These are phyloP conservation scores for Aplysina aerophoba DNA, from an alignment of 37 sponge, comb jelly and placozoan species.

Conservation along the genomic window DNA sequence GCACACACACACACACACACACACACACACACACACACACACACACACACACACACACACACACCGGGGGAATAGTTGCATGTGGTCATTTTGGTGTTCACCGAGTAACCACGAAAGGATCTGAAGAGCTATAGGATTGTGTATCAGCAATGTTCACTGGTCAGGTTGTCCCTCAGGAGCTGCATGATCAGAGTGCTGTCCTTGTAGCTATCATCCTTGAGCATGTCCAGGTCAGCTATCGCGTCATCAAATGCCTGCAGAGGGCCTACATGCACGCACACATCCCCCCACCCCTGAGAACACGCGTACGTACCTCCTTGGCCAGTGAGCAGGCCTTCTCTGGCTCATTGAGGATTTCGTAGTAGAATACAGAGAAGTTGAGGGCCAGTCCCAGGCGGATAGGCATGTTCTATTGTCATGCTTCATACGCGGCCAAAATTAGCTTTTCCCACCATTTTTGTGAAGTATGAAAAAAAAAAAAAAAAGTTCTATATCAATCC, in stretches of 20 bases:
- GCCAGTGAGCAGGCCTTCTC: constrained; percentile 87
- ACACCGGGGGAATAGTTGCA: no score
- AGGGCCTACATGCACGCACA: background rate
- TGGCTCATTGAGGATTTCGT: constrained; percentile 72
- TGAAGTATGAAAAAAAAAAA: no score
- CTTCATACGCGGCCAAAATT: no score
- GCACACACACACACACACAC: constrained; percentile 34
- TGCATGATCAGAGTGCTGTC: constrained; percentile 86
- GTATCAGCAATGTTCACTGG: no score
- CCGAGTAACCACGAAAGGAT: no score
- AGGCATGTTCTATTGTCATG: no score
- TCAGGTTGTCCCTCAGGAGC: constrained; percentile 80
- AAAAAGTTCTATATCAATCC: no score
- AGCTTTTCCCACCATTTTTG: no score
- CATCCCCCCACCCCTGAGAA: background rate
- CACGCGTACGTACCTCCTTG: constrained; percentile 54
- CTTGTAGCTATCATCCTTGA: constrained; percentile 60
- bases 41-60: constrained; percentile 39
- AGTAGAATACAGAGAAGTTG: constrained; percentile 89
- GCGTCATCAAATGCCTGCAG: constrained; percentile 72
- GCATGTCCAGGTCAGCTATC: constrained; percentile 55
- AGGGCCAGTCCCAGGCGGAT: constrained; percentile 86
- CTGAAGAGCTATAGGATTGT: no score
- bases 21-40: constrained; percentile 33
- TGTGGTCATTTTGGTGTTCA: no score